phyloP scores from a whole-genome alignment of 2,113 vertebrate genomes.

The Colius striatus region DNA sequence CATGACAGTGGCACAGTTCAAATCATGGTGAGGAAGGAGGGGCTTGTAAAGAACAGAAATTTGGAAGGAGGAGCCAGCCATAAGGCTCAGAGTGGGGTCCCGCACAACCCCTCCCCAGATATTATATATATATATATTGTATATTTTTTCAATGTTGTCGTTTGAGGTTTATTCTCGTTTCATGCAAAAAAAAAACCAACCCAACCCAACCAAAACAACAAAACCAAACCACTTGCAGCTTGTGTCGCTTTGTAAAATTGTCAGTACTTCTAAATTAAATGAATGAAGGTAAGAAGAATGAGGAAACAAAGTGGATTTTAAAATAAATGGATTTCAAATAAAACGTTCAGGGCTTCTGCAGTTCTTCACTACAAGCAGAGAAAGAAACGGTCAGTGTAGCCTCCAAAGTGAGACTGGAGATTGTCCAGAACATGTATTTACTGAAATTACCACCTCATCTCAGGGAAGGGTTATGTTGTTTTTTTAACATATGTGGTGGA shows the following conservation, averaged over 20 bases:
- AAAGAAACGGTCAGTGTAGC: not conserved
- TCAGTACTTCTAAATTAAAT: conserved; percentile 57
- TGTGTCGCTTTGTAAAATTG: conserved; percentile 76
- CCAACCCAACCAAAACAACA: not conserved
- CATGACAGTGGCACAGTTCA: not conserved
- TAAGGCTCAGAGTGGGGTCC: conserved; percentile 39
- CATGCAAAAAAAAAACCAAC: conserved; percentile 52
- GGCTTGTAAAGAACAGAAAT: not conserved
- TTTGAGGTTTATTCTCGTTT: conserved; percentile 76
- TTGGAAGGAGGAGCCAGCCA: not conserved
- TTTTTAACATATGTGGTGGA: not conserved
- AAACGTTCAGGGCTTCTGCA: not conserved
- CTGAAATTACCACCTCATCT: not conserved
- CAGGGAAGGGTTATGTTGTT: not conserved
- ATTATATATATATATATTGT: conserved; percentile 82
- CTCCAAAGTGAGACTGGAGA: not conserved
- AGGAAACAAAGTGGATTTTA: conserved; percentile 70
- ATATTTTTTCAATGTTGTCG: conserved; percentile 86
- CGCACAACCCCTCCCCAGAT: conserved; percentile 43
- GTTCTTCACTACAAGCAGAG: not conserved
- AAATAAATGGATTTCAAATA: conserved; percentile 77
- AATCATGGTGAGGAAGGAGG: not conserved
- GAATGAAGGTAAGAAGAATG: conserved; percentile 35
- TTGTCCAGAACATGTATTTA: not conserved
- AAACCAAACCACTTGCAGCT: conserved; percentile 59